These are phyloP conservation scores for Andrena fulva DNA, from an alignment of 2,888 invertebrate species.

Conservation along the genomic window DNA sequence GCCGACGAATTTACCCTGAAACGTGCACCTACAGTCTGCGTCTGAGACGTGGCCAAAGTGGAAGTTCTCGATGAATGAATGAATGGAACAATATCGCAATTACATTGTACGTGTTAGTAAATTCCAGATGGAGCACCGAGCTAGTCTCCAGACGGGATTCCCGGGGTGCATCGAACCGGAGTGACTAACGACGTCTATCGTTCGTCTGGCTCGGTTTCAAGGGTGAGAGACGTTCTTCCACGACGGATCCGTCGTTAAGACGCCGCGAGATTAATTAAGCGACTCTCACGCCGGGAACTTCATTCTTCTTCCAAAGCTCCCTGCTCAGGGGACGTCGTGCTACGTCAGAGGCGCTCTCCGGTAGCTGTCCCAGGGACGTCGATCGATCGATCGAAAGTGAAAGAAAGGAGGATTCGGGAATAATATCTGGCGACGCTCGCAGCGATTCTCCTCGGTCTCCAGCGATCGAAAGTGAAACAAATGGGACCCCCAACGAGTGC, in stretches of 20 bases:
- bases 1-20: too few species aligned
- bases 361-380: not conserved
- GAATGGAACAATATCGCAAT: not conserved
- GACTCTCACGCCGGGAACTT: constrained; percentile 38
- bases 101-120: not conserved
- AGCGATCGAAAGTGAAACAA: constrained; percentile 37
- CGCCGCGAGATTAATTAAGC: constrained; percentile 61
- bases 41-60: not conserved
- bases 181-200: constrained; percentile 64
- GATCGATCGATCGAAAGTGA: constrained; percentile 32
- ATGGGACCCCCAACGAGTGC: constrained; percentile 3
- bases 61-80: not conserved
- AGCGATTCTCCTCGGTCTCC: not conserved
- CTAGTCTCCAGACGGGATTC: constrained; percentile 13
- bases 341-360: not conserved
- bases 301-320: constrained; percentile 48
- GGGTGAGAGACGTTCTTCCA: constrained; percentile 31
- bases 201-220: constrained; percentile 55
- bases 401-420: constrained; percentile 4
- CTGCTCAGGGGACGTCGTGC: not conserved
- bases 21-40: too few species aligned
- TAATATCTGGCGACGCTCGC: not conserved
- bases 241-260: constrained; percentile 35
- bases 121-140: not conserved
- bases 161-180: constrained; percentile 47